These are phyloP conservation scores for Andrena flavipes DNA, from an alignment of 2,888 invertebrate genomes.

Conservation along the genomic window DNA sequence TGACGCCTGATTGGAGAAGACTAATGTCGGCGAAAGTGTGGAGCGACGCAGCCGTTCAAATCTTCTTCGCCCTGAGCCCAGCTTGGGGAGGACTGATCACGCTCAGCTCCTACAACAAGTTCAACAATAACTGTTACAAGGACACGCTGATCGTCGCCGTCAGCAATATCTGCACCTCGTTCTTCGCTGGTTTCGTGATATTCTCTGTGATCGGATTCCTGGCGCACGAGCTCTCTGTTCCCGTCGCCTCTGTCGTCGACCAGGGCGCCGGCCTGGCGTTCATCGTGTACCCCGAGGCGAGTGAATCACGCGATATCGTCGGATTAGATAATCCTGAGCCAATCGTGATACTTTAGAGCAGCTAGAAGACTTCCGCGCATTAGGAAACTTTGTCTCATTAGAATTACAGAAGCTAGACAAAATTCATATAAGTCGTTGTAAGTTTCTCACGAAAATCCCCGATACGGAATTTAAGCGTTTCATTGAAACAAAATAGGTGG, in stretches of 20 bases:
- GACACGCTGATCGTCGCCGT: conserved; percentile 91
- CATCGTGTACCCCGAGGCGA: conserved; percentile 93
- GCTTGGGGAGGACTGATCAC: conserved; percentile 95
- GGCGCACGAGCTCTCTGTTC: conserved; percentile 90
- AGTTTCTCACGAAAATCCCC: too few species aligned
- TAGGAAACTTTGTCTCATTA: too few species aligned
- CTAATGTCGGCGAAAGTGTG: conserved; percentile 91
- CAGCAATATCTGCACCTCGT: conserved; percentile 92
- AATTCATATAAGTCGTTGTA: too few species aligned
- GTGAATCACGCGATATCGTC: not conserved
- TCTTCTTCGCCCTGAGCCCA: conserved; percentile 94
- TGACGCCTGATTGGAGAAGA: conserved; percentile 91
- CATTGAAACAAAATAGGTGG: conserved; percentile 84
- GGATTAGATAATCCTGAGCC: not conserved
- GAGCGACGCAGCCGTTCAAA: conserved; percentile 94
- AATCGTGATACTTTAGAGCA: not conserved
- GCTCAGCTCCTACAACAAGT: conserved; percentile 93
- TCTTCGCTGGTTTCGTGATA: conserved; percentile 93
- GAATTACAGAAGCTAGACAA: too few species aligned
- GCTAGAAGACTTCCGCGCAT: too few species aligned
- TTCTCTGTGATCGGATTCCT: conserved; percentile 93
- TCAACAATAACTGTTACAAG: conserved; percentile 92
- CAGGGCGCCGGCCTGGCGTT: conserved; percentile 93
- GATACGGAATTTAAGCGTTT: not conserved
- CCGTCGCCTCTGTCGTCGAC: conserved; percentile 90